Percentiles rank a stretch among this genome's conserved stretches.
Conservation (phyloP, 2,113 vertebrate species). For the Siniperca knerii region DNA sequence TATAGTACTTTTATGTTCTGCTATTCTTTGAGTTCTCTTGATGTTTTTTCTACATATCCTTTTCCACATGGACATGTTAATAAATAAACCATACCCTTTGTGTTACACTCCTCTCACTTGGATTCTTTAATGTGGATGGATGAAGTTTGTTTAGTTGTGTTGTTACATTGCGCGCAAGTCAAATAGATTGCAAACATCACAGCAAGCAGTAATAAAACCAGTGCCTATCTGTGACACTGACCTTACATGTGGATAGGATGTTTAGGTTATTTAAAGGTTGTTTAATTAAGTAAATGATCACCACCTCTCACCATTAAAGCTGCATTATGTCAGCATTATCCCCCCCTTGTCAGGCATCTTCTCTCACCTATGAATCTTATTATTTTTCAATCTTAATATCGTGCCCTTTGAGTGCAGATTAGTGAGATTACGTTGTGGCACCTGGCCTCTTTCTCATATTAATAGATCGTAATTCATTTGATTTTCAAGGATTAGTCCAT, state of each 20-base stretch:
- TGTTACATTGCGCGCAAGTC: background rate
- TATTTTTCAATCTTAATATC: background rate
- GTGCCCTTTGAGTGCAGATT: slow-evolving; percentile 12
- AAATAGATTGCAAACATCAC: background rate
- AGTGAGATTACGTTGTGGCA: background rate
- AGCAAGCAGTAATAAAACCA: background rate
- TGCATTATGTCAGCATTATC: background rate
- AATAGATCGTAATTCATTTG: slow-evolving; percentile 10
- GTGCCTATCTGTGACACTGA: background rate
- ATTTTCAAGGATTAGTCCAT: slow-evolving; percentile 7
- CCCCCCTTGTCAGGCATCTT: background rate
- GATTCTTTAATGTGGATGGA: background rate
- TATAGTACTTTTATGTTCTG: background rate
- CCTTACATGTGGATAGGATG: background rate
- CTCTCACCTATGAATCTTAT: background rate
- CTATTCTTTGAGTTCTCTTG: background rate
- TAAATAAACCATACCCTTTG: background rate
- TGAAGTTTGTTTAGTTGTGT: background rate
- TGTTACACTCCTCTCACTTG: background rate
- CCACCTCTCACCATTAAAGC: background rate
- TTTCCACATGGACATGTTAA: background rate
- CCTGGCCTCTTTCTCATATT: background rate
- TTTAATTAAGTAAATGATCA: background rate
- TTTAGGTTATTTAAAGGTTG: background rate
- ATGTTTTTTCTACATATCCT: background rate